Base-by-base conservation (phyloP, 2,113 vertebrate species). In the Scomber japonicus region DNA sequence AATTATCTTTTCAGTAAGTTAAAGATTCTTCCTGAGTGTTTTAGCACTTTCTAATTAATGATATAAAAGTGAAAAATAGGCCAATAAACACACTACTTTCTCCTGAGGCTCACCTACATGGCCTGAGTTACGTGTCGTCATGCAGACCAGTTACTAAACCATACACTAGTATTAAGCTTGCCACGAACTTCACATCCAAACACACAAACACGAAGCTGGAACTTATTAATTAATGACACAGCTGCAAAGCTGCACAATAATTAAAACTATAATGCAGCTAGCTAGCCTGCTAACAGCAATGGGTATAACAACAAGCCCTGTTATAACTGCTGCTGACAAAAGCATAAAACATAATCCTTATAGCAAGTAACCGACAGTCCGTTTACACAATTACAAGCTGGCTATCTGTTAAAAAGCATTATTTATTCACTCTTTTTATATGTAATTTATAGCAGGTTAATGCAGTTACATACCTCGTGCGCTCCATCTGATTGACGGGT, bases 141-240 rank as follows among this genome's bases (percentile, higher is more conserved):
- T 9, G 14, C 24, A 78, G 81, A 75, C 19, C 66, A 71, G 50
- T 75, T 71, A 61, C 60, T 65, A 72, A 89, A 13, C 6, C 8
- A 19, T 4, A 1, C 15, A 55, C 13, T n/a, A 3, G 11, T 30
- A 19, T 19, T 13, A 49, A 56, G 53, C 78, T 35, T 31, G 17
- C 51, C n/a, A 30, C 21, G 9, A 1, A 48, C 14, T 3, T n/a
- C 14, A 5, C 11, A n/a, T 24, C 12, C 45, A 14, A 24, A 15
- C 13, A 9, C 2, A 49, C n/a, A 67, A 21, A 13, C 21, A 12
- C 4, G 3, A 24, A 10, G 11, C 31, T 49, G 27, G 1, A n/a
- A 12, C 13, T 30, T 50, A 31, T 11, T 12, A 35, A 12, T 11
- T 21, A 2, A 19, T 1, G 2, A 9, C 1, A 5, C 19, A 14